Conservation (phyloP, 2,888 invertebrate genomes). For the Autographa pulchrina region DNA sequence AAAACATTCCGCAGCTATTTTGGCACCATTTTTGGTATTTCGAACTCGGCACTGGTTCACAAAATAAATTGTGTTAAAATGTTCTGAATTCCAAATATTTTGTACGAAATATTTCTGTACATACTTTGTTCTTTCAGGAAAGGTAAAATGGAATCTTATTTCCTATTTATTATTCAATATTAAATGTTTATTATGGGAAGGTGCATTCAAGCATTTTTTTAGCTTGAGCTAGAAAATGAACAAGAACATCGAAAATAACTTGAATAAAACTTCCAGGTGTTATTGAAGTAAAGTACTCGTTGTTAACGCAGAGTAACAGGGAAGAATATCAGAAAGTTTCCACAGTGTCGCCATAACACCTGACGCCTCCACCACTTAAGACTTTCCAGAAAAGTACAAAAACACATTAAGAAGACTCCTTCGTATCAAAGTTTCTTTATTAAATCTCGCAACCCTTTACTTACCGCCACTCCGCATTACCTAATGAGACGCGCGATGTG, state of each 20-base stretch:
- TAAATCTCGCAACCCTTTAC: conserved; percentile 55
- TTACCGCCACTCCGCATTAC: conserved; percentile 44
- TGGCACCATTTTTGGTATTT: conserved; percentile 34
- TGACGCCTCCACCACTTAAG: conserved; percentile 36
- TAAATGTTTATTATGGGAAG: no score
- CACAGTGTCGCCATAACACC: conserved; percentile 27
- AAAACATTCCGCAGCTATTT: conserved; percentile 30
- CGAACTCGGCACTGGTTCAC: conserved; percentile 6
- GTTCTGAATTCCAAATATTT: neutral
- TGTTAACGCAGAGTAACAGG: conserved; percentile 30
- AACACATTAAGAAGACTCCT: conserved; percentile 49
- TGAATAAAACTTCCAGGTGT: neutral
- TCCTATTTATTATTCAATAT: no score
- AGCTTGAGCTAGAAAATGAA: no score
- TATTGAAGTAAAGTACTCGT: neutral
- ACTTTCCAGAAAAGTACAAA: conserved; percentile 31
- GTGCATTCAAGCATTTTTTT: no score
- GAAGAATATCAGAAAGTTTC: conserved; percentile 18
- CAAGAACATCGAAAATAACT: no score
- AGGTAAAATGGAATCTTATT: no score
- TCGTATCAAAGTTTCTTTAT: conserved; percentile 48
- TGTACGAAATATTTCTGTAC: neutral
- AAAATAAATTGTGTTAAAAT: neutral
- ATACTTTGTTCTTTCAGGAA: neutral
- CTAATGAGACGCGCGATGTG: conserved; percentile 39